Evolutionary conservation across 2,888 invertebrate species (phyloP).

Genomic region (Thera britannica): DNA sequence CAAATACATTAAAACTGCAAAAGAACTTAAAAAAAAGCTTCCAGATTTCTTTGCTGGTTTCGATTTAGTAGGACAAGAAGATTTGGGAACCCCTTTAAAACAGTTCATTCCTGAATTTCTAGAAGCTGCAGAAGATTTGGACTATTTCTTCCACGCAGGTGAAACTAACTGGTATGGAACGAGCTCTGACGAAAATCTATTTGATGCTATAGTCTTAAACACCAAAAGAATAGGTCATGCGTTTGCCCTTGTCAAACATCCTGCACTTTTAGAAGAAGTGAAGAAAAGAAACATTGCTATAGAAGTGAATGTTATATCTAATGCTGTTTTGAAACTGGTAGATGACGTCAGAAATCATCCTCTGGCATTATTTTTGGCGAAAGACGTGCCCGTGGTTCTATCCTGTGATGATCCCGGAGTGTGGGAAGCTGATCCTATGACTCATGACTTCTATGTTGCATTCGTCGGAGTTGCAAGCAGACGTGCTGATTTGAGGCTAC

Average conservation of each 20-base stretch:
- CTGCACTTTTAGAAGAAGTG: slow-evolving; percentile 85
- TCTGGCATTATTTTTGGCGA: slow-evolving; percentile 85
- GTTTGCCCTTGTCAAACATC: slow-evolving; percentile 90
- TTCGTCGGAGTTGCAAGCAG: slow-evolving; percentile 90
- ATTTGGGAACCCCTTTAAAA: slow-evolving; percentile 86
- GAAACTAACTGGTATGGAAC: slow-evolving; percentile 91
- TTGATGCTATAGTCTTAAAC: slow-evolving; percentile 90
- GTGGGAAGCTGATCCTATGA: slow-evolving; percentile 89
- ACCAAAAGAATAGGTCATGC: slow-evolving; percentile 91
- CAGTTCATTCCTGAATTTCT: slow-evolving; percentile 84
- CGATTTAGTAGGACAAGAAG: slow-evolving; percentile 93
- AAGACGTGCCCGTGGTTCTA: slow-evolving; percentile 88
- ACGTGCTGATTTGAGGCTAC: slow-evolving; percentile 87
- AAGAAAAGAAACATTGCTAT: slow-evolving; percentile 87
- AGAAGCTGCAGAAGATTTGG: slow-evolving; percentile 75
- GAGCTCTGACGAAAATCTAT: slow-evolving; percentile 88
- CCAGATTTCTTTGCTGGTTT: slow-evolving; percentile 91
- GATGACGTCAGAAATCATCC: slow-evolving; percentile 92
- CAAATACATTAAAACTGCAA: slow-evolving; percentile 75
- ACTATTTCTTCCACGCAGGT: slow-evolving; percentile 92
- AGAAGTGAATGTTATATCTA: slow-evolving; percentile 92
- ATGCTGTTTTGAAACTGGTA: slow-evolving; percentile 89
- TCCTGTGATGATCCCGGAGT: slow-evolving; percentile 92
- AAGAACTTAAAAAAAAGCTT: slow-evolving; percentile 73
- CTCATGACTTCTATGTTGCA: slow-evolving; percentile 90